These are phyloP conservation scores for Euschistus heros DNA, from an alignment of 1,140 invertebrate genomes.

Conservation along the genomic window DNA sequence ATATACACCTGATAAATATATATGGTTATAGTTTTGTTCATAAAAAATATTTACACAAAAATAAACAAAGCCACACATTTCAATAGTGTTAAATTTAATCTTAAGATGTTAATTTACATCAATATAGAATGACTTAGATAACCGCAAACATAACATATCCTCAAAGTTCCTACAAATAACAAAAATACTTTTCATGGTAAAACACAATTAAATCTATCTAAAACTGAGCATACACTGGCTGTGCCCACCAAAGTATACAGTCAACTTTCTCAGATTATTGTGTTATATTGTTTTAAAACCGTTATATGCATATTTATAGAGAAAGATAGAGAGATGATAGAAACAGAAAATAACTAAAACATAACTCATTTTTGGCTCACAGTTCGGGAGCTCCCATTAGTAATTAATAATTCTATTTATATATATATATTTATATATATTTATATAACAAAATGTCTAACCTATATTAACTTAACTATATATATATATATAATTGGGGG, in stretches of 20 bases:
- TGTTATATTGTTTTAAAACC: background rate
- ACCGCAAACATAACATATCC: constrained; percentile 1
- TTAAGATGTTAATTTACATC: background rate
- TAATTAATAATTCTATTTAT: constrained; percentile 9
- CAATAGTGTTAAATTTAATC: too few relatives aligned
- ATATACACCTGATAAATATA: too few relatives aligned
- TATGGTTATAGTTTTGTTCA: background rate
- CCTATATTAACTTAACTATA: constrained; percentile 17
- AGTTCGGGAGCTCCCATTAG: background rate
- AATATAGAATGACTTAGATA: constrained; percentile 5
- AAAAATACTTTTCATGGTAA: constrained; percentile 2
- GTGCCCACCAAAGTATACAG: constrained; percentile 2
- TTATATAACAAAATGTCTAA: constrained; percentile 14
- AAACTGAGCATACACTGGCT: background rate
- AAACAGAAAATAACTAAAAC: constrained; percentile 8
- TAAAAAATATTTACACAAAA: background rate
- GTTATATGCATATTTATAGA: constrained; percentile 8
- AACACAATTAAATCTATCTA: background rate
- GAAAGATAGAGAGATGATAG: background rate
- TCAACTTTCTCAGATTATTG: background rate
- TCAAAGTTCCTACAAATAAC: background rate
- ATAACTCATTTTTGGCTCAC: background rate
- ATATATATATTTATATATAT: constrained; percentile 16
- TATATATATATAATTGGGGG: background rate
- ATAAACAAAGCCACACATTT: background rate